phyloP scores from a whole-genome alignment of 1,140 invertebrate genomes.

The Caenorhabditis latens region DNA sequence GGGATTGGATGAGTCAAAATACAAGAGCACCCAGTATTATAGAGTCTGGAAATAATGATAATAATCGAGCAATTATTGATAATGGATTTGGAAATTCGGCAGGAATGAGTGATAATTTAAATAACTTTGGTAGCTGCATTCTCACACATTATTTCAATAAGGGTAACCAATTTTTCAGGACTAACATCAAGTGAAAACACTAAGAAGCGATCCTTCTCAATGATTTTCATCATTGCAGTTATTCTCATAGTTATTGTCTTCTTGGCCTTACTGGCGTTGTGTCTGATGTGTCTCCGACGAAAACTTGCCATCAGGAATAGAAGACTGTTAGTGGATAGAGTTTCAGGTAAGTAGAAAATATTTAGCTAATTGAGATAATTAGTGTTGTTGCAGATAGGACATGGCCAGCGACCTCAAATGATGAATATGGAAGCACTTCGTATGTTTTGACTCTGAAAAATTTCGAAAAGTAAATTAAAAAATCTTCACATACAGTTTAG shows the following conservation, averaged over 20 bases:
- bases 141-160: not conserved
- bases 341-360: not conserved
- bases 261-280: not conserved
- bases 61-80: not conserved
- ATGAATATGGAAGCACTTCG: slow-evolving; percentile 35
- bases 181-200: not conserved
- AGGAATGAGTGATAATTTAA: not conserved
- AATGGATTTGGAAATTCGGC: not conserved
- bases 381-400: not conserved
- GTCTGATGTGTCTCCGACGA: not conserved
- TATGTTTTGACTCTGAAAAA: not conserved
- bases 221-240: slow-evolving; percentile 27
- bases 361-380: too few species aligned
- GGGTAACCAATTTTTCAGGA: not conserved
- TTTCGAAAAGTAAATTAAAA: too few species aligned
- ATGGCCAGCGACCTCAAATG: slow-evolving; percentile 16
- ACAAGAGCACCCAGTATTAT: not conserved
- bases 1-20: not conserved
- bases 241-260: not conserved
- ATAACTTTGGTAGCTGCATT: not conserved
- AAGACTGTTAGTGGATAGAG: not conserved
- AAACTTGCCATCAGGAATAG: not conserved
- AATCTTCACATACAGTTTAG: too few species aligned
- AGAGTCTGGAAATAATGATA: not conserved
- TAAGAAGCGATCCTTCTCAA: slow-evolving; percentile 10